A percentile compares a stretch with the other conserved stretches of the same genome.
phyloP scores from a whole-genome alignment of 2,113 vertebrate species.

The Mohoua ochrocephala region DNA sequence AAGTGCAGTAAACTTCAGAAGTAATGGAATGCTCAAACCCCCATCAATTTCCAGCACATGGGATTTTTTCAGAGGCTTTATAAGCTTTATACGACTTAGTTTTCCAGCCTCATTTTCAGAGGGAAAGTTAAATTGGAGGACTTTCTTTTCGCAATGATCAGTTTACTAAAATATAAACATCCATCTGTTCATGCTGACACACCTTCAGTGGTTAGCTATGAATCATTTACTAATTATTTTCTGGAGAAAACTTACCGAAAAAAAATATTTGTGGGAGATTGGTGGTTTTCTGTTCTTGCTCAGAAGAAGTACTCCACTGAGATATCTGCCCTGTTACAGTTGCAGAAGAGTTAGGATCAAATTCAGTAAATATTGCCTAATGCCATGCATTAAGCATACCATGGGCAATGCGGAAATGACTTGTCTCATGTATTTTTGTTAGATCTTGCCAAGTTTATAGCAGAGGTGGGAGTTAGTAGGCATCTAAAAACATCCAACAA shows the following conservation, averaged over 20 bases:
- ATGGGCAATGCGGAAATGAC: not conserved
- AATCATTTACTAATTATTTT: constrained; percentile 43
- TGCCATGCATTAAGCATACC: not conserved
- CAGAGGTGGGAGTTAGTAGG: not conserved
- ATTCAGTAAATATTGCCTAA: not conserved
- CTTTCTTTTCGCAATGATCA: not conserved
- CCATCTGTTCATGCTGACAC: constrained; percentile 27
- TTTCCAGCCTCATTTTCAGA: constrained; percentile 13
- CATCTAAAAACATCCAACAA: not conserved
- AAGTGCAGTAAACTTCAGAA: not conserved
- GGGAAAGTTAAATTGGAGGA: not conserved
- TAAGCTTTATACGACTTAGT: not conserved
- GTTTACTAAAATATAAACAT: constrained; percentile 13
- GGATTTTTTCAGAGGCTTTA: not conserved
- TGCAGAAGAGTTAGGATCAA: not conserved
- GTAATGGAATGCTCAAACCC: not conserved
- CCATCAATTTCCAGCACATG: not conserved
- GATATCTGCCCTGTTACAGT: not conserved
- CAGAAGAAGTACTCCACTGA: not conserved
- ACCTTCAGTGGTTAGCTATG: not conserved
- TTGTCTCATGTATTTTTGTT: not conserved
- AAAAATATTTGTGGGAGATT: not conserved
- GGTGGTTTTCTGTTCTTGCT: not conserved
- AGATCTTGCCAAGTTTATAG: not conserved
- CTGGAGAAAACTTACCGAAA: not conserved